Base-by-base conservation (phyloP, 2,888 invertebrate species). In the Lasioglossum oenotherae region DNA sequence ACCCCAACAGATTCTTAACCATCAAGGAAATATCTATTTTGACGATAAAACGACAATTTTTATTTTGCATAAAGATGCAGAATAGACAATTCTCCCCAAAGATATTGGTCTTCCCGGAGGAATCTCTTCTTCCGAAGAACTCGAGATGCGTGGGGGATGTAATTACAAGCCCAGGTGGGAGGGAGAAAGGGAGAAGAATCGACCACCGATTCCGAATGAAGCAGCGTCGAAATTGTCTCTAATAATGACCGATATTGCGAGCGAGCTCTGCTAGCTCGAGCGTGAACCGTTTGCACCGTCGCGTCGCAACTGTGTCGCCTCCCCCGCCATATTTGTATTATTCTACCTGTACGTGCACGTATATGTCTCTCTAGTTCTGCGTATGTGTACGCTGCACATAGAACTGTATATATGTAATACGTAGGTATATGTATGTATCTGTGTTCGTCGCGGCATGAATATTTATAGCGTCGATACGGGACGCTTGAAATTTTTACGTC, bases 401-500 rank as follows among this genome's bases (percentile, higher is more conserved):
- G 64, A 60, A 14, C 12, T 1, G 27, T 31, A 27, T 31, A 60
- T 76, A 81, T 75, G 76, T 82, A 82, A 67, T 19, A 35, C 35
- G 2, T 19, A 19, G 19, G 10, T 67, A 67, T 67, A 35, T 10
- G 19, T 16, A 16, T 60, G 78, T 82, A 78, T 78, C 82, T 74
- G 57, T 74, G 73, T 84, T 77, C 74, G 84, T 74, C 74, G 84
- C 69, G 31, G 49, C 84, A 78, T 84, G 84, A 84, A 84, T 84
- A 84, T 84, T 84, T 84, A 84, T 84, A 81, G 46, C 74, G 49
- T n/a, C 84, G 82, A 82, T 78, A 84, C 84, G 74, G 67, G 71
- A 49, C 82, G 81, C 49, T 74, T 64, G 78, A 84, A 82, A 84
- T 82, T 84, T 84, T 84, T 84, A 84, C 84, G 77, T 77, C 84